These are phyloP conservation scores for Lates calcarifer DNA, from an alignment of 2,113 vertebrate species.

Conservation along the genomic window DNA sequence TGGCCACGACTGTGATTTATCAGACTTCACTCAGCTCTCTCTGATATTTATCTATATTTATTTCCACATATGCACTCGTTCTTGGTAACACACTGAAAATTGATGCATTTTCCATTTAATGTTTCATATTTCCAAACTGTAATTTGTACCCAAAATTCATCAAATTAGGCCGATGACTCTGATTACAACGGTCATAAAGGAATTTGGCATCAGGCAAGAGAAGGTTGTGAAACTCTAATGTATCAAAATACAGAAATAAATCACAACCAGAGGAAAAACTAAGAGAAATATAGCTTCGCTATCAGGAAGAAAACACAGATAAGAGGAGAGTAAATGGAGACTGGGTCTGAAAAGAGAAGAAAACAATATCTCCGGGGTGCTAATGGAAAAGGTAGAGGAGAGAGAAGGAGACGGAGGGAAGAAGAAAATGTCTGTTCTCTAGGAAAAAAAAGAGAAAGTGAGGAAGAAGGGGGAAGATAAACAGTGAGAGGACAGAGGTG, in stretches of 20 bases:
- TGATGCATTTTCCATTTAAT: no score
- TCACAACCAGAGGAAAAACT: background rate
- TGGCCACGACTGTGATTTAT: no score
- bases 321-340: background rate
- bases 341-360: background rate
- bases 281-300: background rate
- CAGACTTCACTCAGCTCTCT: no score
- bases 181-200: no score
- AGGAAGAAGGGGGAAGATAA: constrained; percentile 25
- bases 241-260: background rate
- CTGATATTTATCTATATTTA: no score
- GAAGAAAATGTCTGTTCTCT: constrained; percentile 19
- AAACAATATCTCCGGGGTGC: background rate
- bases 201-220: background rate
- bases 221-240: background rate
- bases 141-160: no score
- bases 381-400: background rate
- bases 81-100: no score
- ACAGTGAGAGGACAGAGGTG: constrained; percentile 35
- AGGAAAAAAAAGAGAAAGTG: constrained; percentile 51
- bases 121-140: no score
- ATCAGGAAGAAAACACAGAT: background rate
- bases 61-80: no score
- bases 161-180: no score
- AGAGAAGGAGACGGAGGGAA: background rate